A percentile compares a stretch with the other conserved stretches of the same genome.
Evolutionary conservation across 1,140 invertebrate species (phyloP).

Genomic region (Sycobia sp.): DNA sequence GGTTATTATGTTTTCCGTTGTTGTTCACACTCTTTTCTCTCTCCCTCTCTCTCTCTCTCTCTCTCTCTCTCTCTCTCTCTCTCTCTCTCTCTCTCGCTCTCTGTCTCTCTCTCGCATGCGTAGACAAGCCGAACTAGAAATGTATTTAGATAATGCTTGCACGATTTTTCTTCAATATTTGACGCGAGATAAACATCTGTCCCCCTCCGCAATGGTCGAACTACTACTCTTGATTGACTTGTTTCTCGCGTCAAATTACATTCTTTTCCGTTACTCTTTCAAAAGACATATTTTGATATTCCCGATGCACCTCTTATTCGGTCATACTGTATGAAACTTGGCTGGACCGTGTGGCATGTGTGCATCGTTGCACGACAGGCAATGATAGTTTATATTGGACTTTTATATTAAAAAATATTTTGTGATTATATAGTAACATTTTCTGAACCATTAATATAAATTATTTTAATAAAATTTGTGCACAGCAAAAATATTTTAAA

Average conservation of each 20-base stretch:
- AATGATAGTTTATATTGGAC: too few species aligned
- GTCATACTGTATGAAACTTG: neutral
- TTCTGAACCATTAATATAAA: too few species aligned
- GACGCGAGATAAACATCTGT: constrained; percentile 31
- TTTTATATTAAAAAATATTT: too few species aligned
- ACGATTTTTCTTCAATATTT: constrained; percentile 20
- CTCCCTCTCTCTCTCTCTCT: neutral
- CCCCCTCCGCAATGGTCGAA: neutral
- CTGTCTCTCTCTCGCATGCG: too few species aligned
- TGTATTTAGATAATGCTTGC: constrained; percentile 28
- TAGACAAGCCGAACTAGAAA: neutral
- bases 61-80: constrained; percentile 3
- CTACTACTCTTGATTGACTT: constrained; percentile 25
- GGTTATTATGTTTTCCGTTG: constrained; percentile 26
- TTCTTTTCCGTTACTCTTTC: constrained; percentile 5
- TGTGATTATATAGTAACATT: too few species aligned
- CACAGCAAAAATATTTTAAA: too few species aligned
- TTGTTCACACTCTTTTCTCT: constrained; percentile 20
- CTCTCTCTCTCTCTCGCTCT: too few species aligned
- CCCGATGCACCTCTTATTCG: too few species aligned
- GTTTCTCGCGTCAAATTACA: constrained; percentile 12
- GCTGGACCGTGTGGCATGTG: too few species aligned
- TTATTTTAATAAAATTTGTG: too few species aligned
- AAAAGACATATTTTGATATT: neutral
- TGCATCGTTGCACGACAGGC: too few species aligned